These are phyloP conservation scores for Pseudomyrmex concolor DNA, from an alignment of 1,140 invertebrate genomes.

Conservation along the genomic window DNA sequence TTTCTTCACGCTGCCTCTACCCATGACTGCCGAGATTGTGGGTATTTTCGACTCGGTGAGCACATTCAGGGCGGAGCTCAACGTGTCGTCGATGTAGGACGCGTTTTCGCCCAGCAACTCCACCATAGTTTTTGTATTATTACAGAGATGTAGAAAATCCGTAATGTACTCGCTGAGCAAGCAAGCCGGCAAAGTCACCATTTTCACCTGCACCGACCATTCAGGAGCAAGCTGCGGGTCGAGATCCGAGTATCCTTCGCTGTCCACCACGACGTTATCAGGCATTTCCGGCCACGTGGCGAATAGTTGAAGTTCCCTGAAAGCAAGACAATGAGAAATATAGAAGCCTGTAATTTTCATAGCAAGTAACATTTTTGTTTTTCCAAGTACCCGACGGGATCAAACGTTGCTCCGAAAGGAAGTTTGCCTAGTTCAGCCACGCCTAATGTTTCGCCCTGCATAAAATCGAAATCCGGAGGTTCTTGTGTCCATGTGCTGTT, in stretches of 20 bases:
- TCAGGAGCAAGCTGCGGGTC: constrained; percentile 93
- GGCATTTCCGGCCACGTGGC: constrained; percentile 95
- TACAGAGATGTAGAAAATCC: constrained; percentile 86
- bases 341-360: neutral
- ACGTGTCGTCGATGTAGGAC: constrained; percentile 72
- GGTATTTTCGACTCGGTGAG: constrained; percentile 87
- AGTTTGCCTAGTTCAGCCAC: constrained; percentile 87
- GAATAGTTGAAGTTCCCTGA: constrained; percentile 91
- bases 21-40: constrained; percentile 85
- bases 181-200: constrained; percentile 87
- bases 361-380: neutral
- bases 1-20: constrained; percentile 81
- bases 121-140: constrained; percentile 83
- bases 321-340: constrained; percentile 67
- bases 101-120: constrained; percentile 87
- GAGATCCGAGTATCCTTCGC: constrained; percentile 94
- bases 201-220: constrained; percentile 89
- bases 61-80: constrained; percentile 84
- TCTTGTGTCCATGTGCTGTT: constrained; percentile 89
- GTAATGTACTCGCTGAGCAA: constrained; percentile 88
- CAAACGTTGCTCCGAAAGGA: constrained; percentile 93
- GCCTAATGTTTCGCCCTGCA: constrained; percentile 87
- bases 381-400: constrained; percentile 88
- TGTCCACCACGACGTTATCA: constrained; percentile 95
- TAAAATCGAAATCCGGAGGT: constrained; percentile 90